Evolutionary conservation across 1,140 invertebrate genomes (phyloP), one percentile per base, ranked within the genome.

Genomic region (Chrysomallon squamiferum): DNA sequence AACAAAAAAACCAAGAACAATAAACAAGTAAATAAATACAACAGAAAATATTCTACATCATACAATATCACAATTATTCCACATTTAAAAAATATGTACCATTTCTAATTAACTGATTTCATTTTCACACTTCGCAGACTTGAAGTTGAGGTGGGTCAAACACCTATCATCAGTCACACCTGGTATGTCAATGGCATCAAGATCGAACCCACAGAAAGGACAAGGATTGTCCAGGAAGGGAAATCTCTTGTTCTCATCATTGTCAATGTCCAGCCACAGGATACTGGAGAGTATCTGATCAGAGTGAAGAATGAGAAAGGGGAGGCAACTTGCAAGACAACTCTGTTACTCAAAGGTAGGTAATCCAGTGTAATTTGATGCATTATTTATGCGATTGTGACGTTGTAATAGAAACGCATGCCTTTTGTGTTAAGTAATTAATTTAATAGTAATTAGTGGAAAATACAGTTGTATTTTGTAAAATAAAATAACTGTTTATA

Each of bases 311-410:
- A 86, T 68, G 82, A 85, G 32, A 72, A 81, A 45, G 85, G 85
- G 30, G 81, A 84, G 56, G 69, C 78, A 33, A 79, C 81, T 15
- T 85, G 84, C 61, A 80, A 75, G 57, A 85, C 84, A n/a, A 84
- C 81, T n/a, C 76, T 86, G 13, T 72, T 69, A 22, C 54, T 85
- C 29, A 69, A 69, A 65, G 77, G 83, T 84, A 68, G 73, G 76
- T 73, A n/a, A n/a, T n/a, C n/a, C n/a, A n/a, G n/a, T n/a, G n/a
- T n/a, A n/a, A n/a, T n/a, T n/a, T 20, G 5, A 11, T 15, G 3
- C 32, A 27, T 49, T 60, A 25, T 25, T 58, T 58, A 13, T 54
- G n/a, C n/a, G n/a, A 43, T 43, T 43, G 9, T n/a, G n/a, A 9
- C 9, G 9, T 43, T 43, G n/a, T n/a, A n/a, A n/a, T n/a, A n/a